Percentiles rank a stretch among this genome's conserved stretches.
Conservation (phyloP, 2,113 vertebrate species). For the Malurus elegans region DNA sequence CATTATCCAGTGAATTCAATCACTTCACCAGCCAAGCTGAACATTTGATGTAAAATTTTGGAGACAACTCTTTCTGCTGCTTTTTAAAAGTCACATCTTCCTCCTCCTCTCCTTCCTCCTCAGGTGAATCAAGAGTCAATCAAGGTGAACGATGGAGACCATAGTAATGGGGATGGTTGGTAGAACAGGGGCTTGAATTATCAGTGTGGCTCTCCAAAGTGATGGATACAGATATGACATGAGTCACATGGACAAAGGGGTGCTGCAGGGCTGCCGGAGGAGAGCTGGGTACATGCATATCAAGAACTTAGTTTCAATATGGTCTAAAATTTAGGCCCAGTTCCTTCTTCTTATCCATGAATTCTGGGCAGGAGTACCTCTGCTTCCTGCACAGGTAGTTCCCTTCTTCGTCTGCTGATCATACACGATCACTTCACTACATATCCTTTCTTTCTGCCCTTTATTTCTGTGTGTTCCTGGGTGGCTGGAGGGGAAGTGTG, state of each 20-base stretch:
- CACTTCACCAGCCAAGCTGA: neutral
- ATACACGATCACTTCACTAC: neutral
- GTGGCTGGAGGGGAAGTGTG: neutral
- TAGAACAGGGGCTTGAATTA: neutral
- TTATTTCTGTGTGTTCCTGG: neutral
- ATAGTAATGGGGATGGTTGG: neutral
- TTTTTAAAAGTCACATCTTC: neutral
- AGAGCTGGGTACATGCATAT: neutral
- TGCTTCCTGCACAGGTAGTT: neutral
- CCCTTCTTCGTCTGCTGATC: neutral
- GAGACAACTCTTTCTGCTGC: neutral
- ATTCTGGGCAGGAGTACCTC: neutral
- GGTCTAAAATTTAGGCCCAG: neutral
- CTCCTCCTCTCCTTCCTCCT: neutral
- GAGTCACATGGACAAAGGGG: accelerated
- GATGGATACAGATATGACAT: neutral
- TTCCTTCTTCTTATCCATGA: neutral
- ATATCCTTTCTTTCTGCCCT: neutral
- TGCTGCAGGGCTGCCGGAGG: neutral
- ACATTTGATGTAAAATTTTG: neutral
- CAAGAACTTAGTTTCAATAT: neutral
- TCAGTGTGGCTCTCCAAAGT: neutral
- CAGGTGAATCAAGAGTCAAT: neutral
- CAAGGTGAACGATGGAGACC: neutral
- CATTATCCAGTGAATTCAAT: neutral